Evolutionary conservation across 1,140 invertebrate species (phyloP), one percentile per base, ranked within the genome.

Genomic region (Diabrotica virgifera): DNA sequence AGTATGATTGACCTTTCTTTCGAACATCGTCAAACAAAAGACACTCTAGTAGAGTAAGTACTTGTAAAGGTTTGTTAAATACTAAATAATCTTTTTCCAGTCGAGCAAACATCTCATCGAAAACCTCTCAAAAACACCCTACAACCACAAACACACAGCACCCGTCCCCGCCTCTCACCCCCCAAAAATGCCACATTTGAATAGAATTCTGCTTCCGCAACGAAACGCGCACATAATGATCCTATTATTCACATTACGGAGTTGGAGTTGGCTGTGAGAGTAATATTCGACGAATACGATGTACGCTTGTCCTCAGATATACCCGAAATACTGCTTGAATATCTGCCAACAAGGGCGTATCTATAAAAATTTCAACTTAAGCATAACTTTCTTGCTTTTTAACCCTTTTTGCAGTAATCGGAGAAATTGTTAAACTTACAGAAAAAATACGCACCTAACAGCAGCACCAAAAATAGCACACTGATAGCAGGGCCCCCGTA

Each of bases 121-220:
- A 55, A n/a, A 55, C 10, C 13, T 24, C 24, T 10, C 24, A n/a
- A 10, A 55, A 55, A 55, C 11, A n/a, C 12, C 13, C 35, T 14
- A 55, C n/a, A 36, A 55, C 53, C 53, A 55, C 53, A 55, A 55
- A 46, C 40, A 46, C 40, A n/a, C n/a, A 46, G 8, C 40, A 46
- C n/a, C 40, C 40, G 8, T 46, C n/a, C 40, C 4, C 40, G 40
- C n/a, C 40, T 55, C 35, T 14, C 12, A 6, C 35, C 53, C 53
- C 14, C 35, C 53, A 55, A 55, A 55, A 55, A 55, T 14, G 13
- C 13, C 57, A 59, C 37, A 59, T 7, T 59, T 59, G 57, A 59
- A 59, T 59, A 38, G 57, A 59, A 24, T 36, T 50, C 13, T 59
- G 13, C 13, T 59, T 59, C 57, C 57, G 37, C 57, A 59, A 59